phyloP scores from a whole-genome alignment of 1,140 invertebrate genomes.

The Oryctes rhinoceros region DNA sequence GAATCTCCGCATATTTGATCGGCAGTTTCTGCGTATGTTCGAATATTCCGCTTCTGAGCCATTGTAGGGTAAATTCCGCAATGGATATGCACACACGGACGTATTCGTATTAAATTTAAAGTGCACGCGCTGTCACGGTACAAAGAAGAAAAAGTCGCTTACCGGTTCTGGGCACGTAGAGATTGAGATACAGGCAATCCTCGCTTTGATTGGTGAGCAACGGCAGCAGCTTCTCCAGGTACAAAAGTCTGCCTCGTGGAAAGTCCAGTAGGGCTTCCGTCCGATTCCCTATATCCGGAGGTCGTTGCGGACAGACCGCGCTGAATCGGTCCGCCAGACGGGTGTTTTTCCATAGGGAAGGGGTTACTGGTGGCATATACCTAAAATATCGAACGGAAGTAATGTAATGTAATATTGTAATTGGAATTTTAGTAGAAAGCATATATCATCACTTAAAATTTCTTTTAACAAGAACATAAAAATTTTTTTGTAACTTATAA shows the following conservation, averaged over 20 bases:
- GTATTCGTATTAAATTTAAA: neutral
- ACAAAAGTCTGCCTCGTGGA: constrained; percentile 80
- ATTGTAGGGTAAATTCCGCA: neutral
- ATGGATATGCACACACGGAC: neutral
- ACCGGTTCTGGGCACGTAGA: constrained; percentile 90
- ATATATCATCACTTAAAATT: too few species aligned
- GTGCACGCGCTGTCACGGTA: constrained; percentile 4
- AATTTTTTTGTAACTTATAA: too few species aligned
- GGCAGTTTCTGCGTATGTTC: neutral
- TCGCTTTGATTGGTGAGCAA: constrained; percentile 90
- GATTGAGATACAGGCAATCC: constrained; percentile 96
- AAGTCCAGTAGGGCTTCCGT: constrained; percentile 78
- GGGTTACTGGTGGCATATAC: constrained; percentile 94
- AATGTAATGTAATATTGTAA: neutral
- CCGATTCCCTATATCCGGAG: constrained; percentile 73
- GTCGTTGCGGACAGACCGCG: constrained; percentile 89
- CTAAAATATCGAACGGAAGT: constrained; percentile 57
- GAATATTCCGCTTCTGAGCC: neutral
- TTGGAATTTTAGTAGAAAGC: too few species aligned
- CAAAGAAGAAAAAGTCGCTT: constrained; percentile 58
- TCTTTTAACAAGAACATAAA: too few species aligned
- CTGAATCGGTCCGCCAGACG: constrained; percentile 82
- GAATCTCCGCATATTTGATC: constrained; percentile 17
- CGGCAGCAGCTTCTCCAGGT: constrained; percentile 82
- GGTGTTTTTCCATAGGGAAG: constrained; percentile 85